Base-by-base conservation (phyloP, 30 jellyfish, hydroid and myxozoan genomes). In the Cassiopea xamachana region DNA sequence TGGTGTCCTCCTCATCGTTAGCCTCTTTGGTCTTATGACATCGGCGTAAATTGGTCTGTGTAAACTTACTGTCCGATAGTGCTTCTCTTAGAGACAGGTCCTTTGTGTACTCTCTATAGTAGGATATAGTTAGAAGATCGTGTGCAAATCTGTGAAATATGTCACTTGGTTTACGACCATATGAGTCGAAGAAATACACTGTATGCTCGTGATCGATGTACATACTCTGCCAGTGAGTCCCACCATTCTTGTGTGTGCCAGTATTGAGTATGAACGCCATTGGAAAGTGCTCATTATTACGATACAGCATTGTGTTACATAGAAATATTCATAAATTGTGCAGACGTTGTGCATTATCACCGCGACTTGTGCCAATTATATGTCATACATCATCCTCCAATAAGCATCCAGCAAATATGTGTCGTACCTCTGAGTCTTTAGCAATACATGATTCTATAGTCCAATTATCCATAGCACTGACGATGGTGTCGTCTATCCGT, bases 161-260 rank as follows among this genome's bases (percentile, higher is more conserved):
- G 1, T 6, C 58, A 7, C 19, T 71, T 10, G 51, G 80, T 15
- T 12, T 7, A 4, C 80, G 50, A 16, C 80, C 80, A 15, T 18
- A 71, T 55, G 80, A 71, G 55, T 71, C 80, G 55, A 71, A 71
- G 27, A 43, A 71, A 55, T 71, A 71, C 1, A 19, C 80, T 71
- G 58, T 19, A 19, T 71, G 80, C 19, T 71, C 1, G 50, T 71
- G 80, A 71, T 71, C 80, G 27, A 71, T 14, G 27, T 71, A 71
- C 7, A 71, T 19, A 3, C 58, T 55, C 27, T 71, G 80, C 80
- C 80, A 71, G 55, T 71, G 80, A 1, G 39, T 71, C 1, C 58
- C 80, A 12, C 80, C 80, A 55, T 39, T 71, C 39, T 71, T 71
- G 55, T 71, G 80, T 6, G 55, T 71, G 2, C 80, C 80, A 17